Evolutionary conservation across 1,140 invertebrate genomes (phyloP).

Genomic region (Acyrthosiphon pisum): DNA sequence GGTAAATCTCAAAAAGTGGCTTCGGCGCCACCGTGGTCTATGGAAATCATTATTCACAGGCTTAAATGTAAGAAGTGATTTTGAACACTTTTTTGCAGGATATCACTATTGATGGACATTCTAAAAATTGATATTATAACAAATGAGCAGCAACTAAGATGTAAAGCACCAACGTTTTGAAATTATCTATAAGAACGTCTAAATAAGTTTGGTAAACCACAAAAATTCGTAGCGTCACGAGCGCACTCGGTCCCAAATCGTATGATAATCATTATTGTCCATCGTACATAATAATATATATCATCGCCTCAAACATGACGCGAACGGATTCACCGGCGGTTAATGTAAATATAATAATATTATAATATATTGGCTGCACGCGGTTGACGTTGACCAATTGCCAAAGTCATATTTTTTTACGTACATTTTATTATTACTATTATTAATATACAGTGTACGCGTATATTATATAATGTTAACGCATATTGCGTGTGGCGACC

Average conservation of each 20-base stretch:
- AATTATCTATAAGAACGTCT: no score
- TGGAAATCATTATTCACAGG: no score
- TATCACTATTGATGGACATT: no score
- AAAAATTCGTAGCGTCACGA: not conserved
- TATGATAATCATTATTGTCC: not conserved
- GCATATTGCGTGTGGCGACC: not conserved
- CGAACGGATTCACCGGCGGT: not conserved
- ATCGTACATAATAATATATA: not conserved
- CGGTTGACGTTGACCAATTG: conserved; percentile 43
- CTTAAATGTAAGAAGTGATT: no score
- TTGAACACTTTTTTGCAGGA: no score
- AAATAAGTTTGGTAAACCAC: no score
- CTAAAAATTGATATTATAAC: no score
- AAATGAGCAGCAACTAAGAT: no score
- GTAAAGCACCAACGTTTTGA: no score
- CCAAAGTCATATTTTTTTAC: not conserved
- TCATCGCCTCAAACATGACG: not conserved
- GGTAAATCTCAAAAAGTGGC: not conserved
- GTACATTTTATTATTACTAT: not conserved
- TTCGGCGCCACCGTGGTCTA: not conserved
- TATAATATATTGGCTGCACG: not conserved
- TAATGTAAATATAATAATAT: not conserved
- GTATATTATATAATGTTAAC: no score
- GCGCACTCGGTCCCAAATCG: not conserved
- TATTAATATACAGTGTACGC: no score